Percentiles rank a stretch among this genome's conserved stretches.
These are phyloP conservation scores for Anseranas semipalmata DNA, from an alignment of 2,113 vertebrate genomes.

Conservation along the genomic window DNA sequence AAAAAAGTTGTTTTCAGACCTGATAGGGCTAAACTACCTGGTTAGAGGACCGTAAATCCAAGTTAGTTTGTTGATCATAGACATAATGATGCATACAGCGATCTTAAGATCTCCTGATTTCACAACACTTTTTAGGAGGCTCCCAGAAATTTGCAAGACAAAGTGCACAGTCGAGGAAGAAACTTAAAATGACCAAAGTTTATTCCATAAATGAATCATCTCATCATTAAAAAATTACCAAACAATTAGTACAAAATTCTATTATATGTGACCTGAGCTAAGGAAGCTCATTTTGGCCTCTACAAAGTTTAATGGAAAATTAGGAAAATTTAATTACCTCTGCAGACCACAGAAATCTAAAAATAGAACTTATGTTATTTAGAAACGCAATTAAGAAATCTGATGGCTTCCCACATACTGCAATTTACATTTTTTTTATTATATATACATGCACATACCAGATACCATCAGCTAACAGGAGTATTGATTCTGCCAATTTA, in stretches of 20 bases:
- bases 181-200: background rate
- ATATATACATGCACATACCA: background rate
- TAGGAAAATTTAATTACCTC: background rate
- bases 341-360: background rate
- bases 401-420: background rate
- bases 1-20: background rate
- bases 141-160: background rate
- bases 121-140: background rate
- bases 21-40: background rate
- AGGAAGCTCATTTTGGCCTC: background rate
- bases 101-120: background rate
- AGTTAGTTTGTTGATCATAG: background rate
- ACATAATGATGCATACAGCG: background rate
- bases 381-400: background rate
- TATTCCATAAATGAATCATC: background rate
- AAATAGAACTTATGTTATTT: background rate
- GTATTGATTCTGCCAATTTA: background rate
- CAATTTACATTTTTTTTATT: background rate
- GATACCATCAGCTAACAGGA: background rate
- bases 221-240: background rate
- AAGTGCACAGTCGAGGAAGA: background rate
- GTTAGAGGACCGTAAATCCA: background rate
- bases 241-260: background rate
- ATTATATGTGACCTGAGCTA: background rate
- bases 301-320: background rate